Evolutionary conservation across 23 tunicate species (phyloP), one percentile per base, ranked within the genome.

Genomic region (Phallusia fumigata): DNA sequence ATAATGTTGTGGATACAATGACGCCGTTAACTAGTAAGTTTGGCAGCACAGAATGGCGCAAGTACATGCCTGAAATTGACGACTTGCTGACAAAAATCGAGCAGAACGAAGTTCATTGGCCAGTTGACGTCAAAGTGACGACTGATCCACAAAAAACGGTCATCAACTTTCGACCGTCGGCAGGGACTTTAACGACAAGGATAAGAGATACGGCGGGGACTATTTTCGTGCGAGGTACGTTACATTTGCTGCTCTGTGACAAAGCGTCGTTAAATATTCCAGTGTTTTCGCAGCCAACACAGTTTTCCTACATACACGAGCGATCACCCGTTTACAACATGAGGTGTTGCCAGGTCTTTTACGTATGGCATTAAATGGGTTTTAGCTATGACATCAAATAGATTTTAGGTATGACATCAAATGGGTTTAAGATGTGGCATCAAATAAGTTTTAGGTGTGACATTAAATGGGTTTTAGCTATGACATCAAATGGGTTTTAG

Each of bases 41-140:
- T 74, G 78, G 78, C 2, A 21, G 31, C 12, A 33, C 22, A 74
- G 34, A 74, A 74, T 74, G 78, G 78, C 28, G 78, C 22, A 74
- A 19, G 35, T 74, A 74, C 16, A 21, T 33, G n/a, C 78, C 78
- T 10, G 78, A 74, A 74, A 33, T 74, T 21, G 78, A 74, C 31
- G 35, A 74, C 10, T 35, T 33, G 44, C 78, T 74, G 34, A 31
- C 31, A 8, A 74, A 74, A 74, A 35, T 74, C 35, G 78, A 74
- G 31, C 10, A 35, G 13, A 30, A 30, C 3, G 5, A 74, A 19
- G 78, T 74, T 21, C 5, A 74, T 2, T 74, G 78, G 78, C 78
- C 78, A 2, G 35, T 31, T 30, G 35, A 28, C 34, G 19, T 74
- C 2, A 18, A 19, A 24, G 33, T 28, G 2, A 33, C 78, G 1